A percentile compares a stretch with the other conserved stretches of the same genome.
Evolutionary conservation across 2,797 vertebrate genomes (phyloP).

Genomic region (Alectoris magna): DNA sequence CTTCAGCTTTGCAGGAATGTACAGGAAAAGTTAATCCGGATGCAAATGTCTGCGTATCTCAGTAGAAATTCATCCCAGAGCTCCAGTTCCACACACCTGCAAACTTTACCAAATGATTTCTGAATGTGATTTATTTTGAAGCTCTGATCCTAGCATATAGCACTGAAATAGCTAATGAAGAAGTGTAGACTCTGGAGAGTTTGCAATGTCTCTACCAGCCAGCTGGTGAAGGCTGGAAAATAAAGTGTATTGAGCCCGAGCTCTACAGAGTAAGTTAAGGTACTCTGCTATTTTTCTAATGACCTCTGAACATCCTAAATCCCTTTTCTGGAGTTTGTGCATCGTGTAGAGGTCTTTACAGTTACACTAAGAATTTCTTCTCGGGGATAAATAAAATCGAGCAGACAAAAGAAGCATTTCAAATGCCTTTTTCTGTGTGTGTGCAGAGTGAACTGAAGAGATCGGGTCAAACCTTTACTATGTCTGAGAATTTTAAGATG

Average conservation of each 20-base stretch:
- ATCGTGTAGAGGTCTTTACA: background rate
- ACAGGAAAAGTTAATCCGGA: background rate
- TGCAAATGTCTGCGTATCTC: background rate
- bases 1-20: background rate
- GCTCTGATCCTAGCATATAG: background rate
- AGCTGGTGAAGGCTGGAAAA: background rate
- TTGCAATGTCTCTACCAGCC: background rate
- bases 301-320: constrained; percentile 13
- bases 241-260: background rate
- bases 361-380: background rate
- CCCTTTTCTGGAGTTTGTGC: background rate
- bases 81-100: background rate
- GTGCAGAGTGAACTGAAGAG: background rate
- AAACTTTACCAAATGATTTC: background rate
- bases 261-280: background rate
- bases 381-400: background rate
- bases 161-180: background rate
- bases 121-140: constrained; percentile 14
- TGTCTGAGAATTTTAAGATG: background rate
- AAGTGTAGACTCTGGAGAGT: background rate
- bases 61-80: background rate
- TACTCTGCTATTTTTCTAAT: background rate
- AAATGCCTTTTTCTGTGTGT: background rate
- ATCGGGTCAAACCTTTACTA: background rate
- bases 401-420: background rate